phyloP scores from a whole-genome alignment of 2,113 vertebrate genomes.

The Helogale parvula region DNA sequence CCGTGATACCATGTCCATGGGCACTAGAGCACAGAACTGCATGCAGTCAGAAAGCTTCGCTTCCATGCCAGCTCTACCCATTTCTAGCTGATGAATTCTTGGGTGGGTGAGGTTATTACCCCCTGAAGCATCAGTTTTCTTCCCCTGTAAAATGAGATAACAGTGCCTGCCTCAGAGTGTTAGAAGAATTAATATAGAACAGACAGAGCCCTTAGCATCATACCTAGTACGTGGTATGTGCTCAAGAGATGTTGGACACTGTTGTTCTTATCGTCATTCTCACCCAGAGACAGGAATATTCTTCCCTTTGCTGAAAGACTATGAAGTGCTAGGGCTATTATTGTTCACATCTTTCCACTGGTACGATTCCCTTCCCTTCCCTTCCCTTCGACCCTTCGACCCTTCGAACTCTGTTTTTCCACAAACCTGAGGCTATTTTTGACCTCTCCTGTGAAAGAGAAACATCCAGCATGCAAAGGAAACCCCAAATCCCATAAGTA shows the following conservation, averaged over 20 bases:
- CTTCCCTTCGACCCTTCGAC: not conserved
- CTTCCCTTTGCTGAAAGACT: not conserved
- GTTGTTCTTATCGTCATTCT: not conserved
- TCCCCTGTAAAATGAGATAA: not conserved
- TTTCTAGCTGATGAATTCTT: not conserved
- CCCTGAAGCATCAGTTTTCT: not conserved
- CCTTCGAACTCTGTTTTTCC: not conserved
- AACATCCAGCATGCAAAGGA: not conserved
- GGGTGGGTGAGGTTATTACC: not conserved
- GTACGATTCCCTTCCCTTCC: not conserved
- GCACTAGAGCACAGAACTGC: rapidly evolving
- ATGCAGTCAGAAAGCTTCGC: not conserved
- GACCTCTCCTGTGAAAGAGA: not conserved
- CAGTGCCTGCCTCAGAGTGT: not conserved
- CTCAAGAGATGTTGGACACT: not conserved
- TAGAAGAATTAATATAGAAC: not conserved
- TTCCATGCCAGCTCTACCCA: not conserved
- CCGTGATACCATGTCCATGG: rapidly evolving
- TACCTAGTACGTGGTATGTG: not conserved
- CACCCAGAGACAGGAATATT: not conserved
- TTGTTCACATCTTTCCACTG: not conserved
- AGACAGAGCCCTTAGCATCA: not conserved
- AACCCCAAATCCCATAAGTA: not conserved
- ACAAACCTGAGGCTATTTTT: not conserved
- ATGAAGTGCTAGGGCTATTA: not conserved